Base-by-base conservation (phyloP, 1,140 invertebrate genomes). In the Aleiodes sp. region DNA sequence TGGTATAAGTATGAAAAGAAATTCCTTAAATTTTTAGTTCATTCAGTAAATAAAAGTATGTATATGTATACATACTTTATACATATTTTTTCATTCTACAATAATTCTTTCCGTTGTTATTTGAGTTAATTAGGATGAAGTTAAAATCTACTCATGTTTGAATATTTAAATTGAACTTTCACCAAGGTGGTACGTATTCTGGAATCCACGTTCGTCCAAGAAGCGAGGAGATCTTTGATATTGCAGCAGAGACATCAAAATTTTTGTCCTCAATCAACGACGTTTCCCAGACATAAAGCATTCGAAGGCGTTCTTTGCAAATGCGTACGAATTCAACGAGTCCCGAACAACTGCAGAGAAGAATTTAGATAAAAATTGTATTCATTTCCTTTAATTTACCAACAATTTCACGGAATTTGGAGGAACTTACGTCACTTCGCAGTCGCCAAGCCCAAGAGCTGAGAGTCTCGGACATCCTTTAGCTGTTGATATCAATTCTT, bases 111-210 rank as follows among this genome's bases (percentile, higher is more conserved):
- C n/a, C n/a, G n/a, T n/a, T n/a, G n/a, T n/a, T n/a, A n/a, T n/a
- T n/a, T n/a, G n/a, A n/a, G n/a, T n/a, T n/a, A n/a, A n/a, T n/a
- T n/a, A n/a, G n/a, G n/a, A n/a, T n/a, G n/a, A n/a, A n/a, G n/a
- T n/a, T 39, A 12, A 39, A 39, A 39, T 2, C 10, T 2, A 35
- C 4, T 35, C 33, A 10, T 6, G 33, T 35, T 35, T 10, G 10
- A 35, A 10, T 4, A 35, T 35, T 35, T 35, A n/a, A n/a, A 35
- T 35, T 35, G 33, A 35, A 43, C 12, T 16, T 7, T 84, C 68
- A 86, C 77, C 83, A 86, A 19, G 79, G 73, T n/a, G 85, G 84
- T 29, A 85, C 78, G 37, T 77, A 85, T 73, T 86, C 83, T 4
- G 85, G 85, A 60, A 79, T 67, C 85, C 85, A 86, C 4, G 77